Conservation (phyloP, 2,797 vertebrate genomes). For the Silurus aristotelis region DNA sequence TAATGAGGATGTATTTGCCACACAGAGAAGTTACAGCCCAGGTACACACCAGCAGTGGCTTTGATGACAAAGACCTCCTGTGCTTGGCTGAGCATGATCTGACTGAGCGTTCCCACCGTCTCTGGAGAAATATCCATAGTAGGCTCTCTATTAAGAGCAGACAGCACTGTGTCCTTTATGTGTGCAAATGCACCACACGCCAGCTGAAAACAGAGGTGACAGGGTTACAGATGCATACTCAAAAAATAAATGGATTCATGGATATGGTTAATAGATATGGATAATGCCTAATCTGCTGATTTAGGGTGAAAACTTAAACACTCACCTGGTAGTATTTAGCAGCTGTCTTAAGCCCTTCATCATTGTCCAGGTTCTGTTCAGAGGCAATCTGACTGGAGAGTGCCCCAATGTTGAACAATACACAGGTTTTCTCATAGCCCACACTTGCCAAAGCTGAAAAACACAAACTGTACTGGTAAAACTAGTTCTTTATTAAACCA, state of each 20-base stretch:
- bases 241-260: background rate
- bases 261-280: too few relatives aligned
- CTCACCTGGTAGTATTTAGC: conserved; percentile 95
- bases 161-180: conserved; percentile 96
- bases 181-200: conserved; percentile 94
- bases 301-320: background rate
- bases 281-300: background rate
- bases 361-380: conserved; percentile 96
- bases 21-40: background rate
- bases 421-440: conserved; percentile 98
- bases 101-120: conserved; percentile 90
- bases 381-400: conserved; percentile 96
- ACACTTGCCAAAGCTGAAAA: conserved; percentile 88
- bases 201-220: conserved; percentile 73
- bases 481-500: background rate
- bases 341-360: conserved; percentile 92
- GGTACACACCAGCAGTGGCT: conserved; percentile 84
- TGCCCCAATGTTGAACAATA: conserved; percentile 94
- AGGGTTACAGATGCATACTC: conserved; percentile 2
- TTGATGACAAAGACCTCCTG: conserved; percentile 99
- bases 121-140: conserved; percentile 98
- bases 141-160: conserved; percentile 91
- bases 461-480: conserved; percentile 30
- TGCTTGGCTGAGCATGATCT: conserved; percentile 97
- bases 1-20: background rate